These are phyloP conservation scores for Lucinisca nassula DNA, from an alignment of 2,888 invertebrate species.

Conservation along the genomic window DNA sequence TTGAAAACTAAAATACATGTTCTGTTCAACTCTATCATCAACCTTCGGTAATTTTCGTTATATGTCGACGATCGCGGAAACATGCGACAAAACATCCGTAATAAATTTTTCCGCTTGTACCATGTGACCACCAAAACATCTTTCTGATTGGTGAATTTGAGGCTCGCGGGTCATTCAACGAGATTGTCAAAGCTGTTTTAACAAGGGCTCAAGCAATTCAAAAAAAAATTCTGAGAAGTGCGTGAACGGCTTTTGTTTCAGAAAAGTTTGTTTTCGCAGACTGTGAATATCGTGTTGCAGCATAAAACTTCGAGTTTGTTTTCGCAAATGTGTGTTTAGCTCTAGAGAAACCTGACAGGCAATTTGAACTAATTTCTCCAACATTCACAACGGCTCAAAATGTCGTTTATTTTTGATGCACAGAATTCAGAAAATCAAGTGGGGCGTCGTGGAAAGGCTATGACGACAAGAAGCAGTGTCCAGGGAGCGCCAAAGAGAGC, in stretches of 20 bases:
- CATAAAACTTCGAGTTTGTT: not conserved
- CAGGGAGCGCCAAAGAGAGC: constrained; percentile 78
- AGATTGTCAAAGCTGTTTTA: constrained; percentile 64
- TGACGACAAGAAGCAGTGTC: constrained; percentile 64
- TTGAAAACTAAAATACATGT: not conserved
- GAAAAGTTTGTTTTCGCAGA: not conserved
- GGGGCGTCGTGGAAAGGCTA: constrained; percentile 71
- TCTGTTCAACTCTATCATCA: not conserved
- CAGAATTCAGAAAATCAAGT: constrained; percentile 76
- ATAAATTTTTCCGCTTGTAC: constrained; percentile 31
- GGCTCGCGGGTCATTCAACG: constrained; percentile 84
- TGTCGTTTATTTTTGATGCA: constrained; percentile 73
- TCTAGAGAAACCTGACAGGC: not conserved
- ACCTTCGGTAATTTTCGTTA: not conserved
- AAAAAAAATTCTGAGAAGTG: constrained; percentile 32
- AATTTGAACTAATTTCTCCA: not conserved
- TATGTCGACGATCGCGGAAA: not conserved
- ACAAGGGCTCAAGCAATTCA: constrained; percentile 25
- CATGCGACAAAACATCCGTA: not conserved
- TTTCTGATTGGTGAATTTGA: constrained; percentile 80
- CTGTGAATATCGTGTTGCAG: not conserved
- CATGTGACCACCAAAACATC: constrained; percentile 74
- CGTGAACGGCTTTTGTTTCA: not conserved
- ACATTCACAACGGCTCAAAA: constrained; percentile 41
- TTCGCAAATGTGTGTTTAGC: not conserved